A percentile compares a stretch with the other conserved stretches of the same genome.
phyloP scores from a whole-genome alignment of 2,888 invertebrate species.

The Spisula solida region DNA sequence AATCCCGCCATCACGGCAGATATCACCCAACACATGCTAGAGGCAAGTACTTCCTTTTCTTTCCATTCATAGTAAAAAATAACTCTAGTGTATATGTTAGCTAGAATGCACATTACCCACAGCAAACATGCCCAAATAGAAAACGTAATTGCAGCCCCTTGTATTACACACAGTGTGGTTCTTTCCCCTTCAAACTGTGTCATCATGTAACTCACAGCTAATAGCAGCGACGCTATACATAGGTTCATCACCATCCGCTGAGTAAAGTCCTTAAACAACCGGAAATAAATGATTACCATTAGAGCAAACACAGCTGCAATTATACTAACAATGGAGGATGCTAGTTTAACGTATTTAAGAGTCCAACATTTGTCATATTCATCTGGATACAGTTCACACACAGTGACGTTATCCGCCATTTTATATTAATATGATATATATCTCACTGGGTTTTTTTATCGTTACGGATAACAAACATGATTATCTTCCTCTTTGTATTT shows the following conservation, averaged over 20 bases:
- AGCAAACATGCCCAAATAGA: conserved; percentile 31
- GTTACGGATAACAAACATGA: no score
- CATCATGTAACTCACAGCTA: conserved; percentile 35
- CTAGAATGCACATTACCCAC: conserved; percentile 46
- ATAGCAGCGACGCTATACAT: conserved; percentile 36
- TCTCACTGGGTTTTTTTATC: background rate
- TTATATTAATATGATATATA: background rate
- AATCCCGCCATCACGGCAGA: conserved; percentile 25
- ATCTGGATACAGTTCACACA: conserved; percentile 22
- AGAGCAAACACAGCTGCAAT: conserved; percentile 17
- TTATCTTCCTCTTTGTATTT: background rate
- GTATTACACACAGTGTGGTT: conserved; percentile 42
- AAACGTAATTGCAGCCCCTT: conserved; percentile 46
- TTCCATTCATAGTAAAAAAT: conserved; percentile 22
- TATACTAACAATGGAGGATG: conserved; percentile 26
- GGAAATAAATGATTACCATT: conserved; percentile 34
- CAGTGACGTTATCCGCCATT: background rate
- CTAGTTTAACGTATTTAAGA: conserved; percentile 36
- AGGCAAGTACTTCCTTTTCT: conserved; percentile 18
- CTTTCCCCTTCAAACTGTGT: conserved; percentile 17
- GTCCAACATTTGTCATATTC: conserved; percentile 16
- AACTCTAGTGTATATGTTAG: conserved; percentile 45
- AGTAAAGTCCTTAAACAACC: conserved; percentile 47
- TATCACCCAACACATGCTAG: conserved; percentile 28
- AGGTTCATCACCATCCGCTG: conserved; percentile 57